phyloP scores from a whole-genome alignment of 2,888 invertebrate genomes.

The Nowickia ferox region DNA sequence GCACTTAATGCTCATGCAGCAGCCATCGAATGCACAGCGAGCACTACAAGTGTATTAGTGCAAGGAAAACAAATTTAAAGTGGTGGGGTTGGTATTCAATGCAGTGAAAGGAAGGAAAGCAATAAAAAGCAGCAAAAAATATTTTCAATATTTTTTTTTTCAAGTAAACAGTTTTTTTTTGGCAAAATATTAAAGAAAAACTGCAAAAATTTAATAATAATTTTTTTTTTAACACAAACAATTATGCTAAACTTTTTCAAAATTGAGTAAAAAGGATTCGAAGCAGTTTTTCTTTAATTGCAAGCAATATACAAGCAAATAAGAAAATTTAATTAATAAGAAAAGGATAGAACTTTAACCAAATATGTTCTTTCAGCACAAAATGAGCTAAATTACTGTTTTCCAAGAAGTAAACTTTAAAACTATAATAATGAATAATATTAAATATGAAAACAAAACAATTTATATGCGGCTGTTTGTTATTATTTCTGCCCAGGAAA shows the following conservation, averaged over 20 bases:
- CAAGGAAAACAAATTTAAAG: conserved; percentile 29
- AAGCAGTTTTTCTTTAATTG: too few relatives aligned
- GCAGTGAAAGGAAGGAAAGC: background rate
- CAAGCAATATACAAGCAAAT: too few relatives aligned
- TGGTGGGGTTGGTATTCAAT: conserved; percentile 22
- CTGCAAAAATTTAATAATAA: conserved; percentile 16
- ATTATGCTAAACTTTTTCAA: background rate
- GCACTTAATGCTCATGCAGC: conserved; percentile 49
- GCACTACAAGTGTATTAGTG: conserved; percentile 40
- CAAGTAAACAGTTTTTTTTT: conserved; percentile 11
- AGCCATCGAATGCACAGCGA: background rate
- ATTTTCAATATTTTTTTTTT: conserved; percentile 34
- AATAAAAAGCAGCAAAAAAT: conserved; percentile 6
- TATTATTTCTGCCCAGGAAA: too few relatives aligned
- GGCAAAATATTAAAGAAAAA: background rate
- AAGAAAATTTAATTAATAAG: too few relatives aligned
- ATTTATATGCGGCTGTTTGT: too few relatives aligned
- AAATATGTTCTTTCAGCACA: too few relatives aligned
- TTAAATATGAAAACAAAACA: too few relatives aligned
- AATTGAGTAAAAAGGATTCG: too few relatives aligned
- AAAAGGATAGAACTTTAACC: too few relatives aligned
- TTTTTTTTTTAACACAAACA: background rate
- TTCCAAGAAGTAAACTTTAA: too few relatives aligned
- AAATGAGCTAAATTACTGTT: too few relatives aligned
- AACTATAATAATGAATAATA: too few relatives aligned